Base-by-base conservation (phyloP, 1,140 invertebrate genomes). In the Metopolophium dirhodum region DNA sequence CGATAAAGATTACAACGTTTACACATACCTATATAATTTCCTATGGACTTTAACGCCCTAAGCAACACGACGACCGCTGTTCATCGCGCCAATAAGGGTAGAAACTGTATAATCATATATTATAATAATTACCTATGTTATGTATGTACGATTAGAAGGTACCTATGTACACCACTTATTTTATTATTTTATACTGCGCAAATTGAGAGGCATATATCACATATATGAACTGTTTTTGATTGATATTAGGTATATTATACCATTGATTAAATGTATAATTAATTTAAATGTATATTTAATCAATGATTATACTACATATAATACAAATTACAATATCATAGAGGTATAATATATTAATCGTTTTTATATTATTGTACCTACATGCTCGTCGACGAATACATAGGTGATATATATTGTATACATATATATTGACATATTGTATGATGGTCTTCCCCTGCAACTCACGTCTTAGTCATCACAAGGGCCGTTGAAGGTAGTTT, bases 1-100 rank as follows among this genome's bases (percentile, higher is more conserved):
- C 61, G 61, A 77, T 77, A 77, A 77, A 77, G n/a, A 77, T 77
- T n/a, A 77, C 61, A 77, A 77, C 61, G 61, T 77, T 77, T 77
- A 35, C n/a, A 77, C 30, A 77, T 77, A 77, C 14, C 61, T 77
- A 35, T 77, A 77, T 77, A 77, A n/a, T 77, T 77, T 77, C 30
- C 61, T n/a, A n/a, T n/a, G n/a, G 14, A 77, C 61, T 77, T 77
- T 14, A 77, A 35, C 30, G 61, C 61, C 61, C n/a, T 77, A n/a
- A 77, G 61, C 61, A 77, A 77, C 61, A 77, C 30, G 61, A n/a
- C 61, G 61, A 77, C 11, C 61, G 30, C 14, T 77, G 61, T n/a
- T n/a, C 61, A 30, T 18, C 30, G 4, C 41, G 4, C 61, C 61
- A 77, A 77, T 77, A 77, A 30, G 61, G 61, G 61, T 77, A 77